Base-by-base conservation (phyloP, 2,113 vertebrate species). In the Sorex fumeus region DNA sequence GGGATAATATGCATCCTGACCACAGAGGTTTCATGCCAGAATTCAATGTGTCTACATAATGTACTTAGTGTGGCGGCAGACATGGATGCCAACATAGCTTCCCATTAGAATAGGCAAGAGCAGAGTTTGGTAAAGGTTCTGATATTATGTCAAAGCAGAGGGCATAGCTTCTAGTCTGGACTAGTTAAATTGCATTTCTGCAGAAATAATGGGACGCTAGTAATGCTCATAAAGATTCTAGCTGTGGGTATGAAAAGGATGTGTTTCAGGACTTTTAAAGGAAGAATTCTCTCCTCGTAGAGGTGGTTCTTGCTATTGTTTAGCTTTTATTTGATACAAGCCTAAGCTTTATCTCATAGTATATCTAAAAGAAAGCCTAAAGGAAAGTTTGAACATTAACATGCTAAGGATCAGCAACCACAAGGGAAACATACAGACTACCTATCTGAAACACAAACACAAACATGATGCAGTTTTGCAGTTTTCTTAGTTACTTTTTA, bases 171-270 rank as follows among this genome's bases (percentile, higher is more conserved):
- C 67, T 88, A 94, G 79, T 64, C 88, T 72, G 3, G 53, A 25
- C 19, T 77, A 75, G 15, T 23, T 69, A 93, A 77, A 34, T 21
- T 79, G 66, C 92, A 71, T 88, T 97, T 91, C 57, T 87, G 67
- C 57, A 53, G 30, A n/a, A 64, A 18, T 19, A 76, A 87, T 25
- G 53, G 15, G 53, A 53, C 4, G 0, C 57, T 19, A 60, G 57
- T 60, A 23, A 60, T 21, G 18, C 19, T 60, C 21, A 23, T 60
- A 21, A 23, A 19, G 19, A 34, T 25, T 28, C 6, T 4, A 8
- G 25, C 18, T 34, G 25, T 34, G 2, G 13, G 21, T 23, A 50
- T 11, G 10, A n/a, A 15, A 32, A 78, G 2, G 25, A 90, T 8
- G 2, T 27, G 69, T 23, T 28, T 69, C 19, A 91, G 16, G 53